A percentile compares a stretch with the other conserved stretches of the same genome.
These are phyloP conservation scores for Luehdorfia chinensis DNA, from an alignment of 1,140 invertebrate genomes.

Conservation along the genomic window DNA sequence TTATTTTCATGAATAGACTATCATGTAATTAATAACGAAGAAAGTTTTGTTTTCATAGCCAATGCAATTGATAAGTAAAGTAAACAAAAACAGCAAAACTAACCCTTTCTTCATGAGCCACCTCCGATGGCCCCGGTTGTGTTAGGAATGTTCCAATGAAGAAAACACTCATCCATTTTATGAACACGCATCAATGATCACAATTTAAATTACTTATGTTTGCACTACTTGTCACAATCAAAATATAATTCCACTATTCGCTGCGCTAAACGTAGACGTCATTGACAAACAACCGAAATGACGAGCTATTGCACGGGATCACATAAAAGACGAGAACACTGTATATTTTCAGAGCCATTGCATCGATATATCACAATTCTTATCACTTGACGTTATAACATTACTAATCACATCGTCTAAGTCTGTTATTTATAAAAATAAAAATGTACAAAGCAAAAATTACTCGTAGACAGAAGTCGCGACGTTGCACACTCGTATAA, in stretches of 20 bases:
- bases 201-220: conserved; percentile 64
- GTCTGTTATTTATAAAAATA: conserved; percentile 72
- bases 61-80: conserved; percentile 27
- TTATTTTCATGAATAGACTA: neutral
- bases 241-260: conserved; percentile 75
- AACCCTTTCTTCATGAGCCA: conserved; percentile 76
- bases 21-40: neutral
- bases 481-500: conserved; percentile 72
- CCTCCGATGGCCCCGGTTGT: conserved; percentile 64
- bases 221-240: conserved; percentile 72
- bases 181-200: conserved; percentile 62
- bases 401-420: conserved; percentile 62
- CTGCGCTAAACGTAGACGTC: conserved; percentile 75
- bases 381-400: conserved; percentile 66
- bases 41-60: conserved; percentile 12
- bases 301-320: conserved; percentile 69
- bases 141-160: conserved; percentile 59
- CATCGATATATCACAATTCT: conserved; percentile 66
- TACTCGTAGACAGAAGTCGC: conserved; percentile 67
- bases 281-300: conserved; percentile 75
- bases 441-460: conserved; percentile 74
- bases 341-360: conserved; percentile 60
- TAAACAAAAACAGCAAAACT: conserved; percentile 73
- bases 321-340: conserved; percentile 68
- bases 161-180: conserved; percentile 74